These are phyloP conservation scores for Enteromius unitaeniatus DNA, from an alignment of 2,797 vertebrate species.

Conservation along the genomic window DNA sequence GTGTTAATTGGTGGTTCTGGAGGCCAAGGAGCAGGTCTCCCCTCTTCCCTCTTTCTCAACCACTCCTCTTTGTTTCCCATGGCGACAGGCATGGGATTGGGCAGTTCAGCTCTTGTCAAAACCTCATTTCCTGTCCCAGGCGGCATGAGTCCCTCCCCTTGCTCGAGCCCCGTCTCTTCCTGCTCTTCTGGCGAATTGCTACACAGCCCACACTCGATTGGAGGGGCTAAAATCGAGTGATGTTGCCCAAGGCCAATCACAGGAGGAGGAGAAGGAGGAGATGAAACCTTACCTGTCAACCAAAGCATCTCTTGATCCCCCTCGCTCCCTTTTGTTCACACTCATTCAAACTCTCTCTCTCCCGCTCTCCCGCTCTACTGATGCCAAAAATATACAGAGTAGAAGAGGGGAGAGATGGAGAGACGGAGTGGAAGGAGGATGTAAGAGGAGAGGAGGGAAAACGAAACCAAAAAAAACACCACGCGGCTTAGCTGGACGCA, in stretches of 20 bases:
- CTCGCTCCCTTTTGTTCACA: constrained; percentile 58
- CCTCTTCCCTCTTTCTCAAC: constrained; percentile 91
- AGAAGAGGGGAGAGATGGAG: constrained; percentile 76
- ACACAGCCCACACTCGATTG: constrained; percentile 82
- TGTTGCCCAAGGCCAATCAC: constrained; percentile 73
- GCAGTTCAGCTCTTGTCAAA: constrained; percentile 82
- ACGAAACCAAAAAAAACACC: constrained; percentile 81
- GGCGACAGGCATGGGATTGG: constrained; percentile 81
- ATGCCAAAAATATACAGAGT: constrained; percentile 86
- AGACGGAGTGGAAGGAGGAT: constrained; percentile 72
- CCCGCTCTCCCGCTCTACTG: constrained; percentile 78
- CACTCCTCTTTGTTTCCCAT: constrained; percentile 88
- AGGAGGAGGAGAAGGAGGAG: constrained; percentile 68
- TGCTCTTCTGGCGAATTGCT: constrained; percentile 82
- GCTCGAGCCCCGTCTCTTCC: constrained; percentile 82
- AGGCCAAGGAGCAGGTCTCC: constrained; percentile 80
- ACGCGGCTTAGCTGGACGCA: constrained; percentile 52
- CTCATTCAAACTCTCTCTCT: constrained; percentile 62
- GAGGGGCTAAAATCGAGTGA: constrained; percentile 85
- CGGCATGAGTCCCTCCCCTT: constrained; percentile 82
- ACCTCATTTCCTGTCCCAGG: constrained; percentile 79
- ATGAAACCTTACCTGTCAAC: constrained; percentile 80
- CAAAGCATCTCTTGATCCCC: constrained; percentile 79
- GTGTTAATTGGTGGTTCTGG: constrained; percentile 84
- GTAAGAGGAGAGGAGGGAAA: constrained; percentile 67